Conservation (phyloP, 2,797 vertebrate genomes). For the Discoglossus pictus region DNA sequence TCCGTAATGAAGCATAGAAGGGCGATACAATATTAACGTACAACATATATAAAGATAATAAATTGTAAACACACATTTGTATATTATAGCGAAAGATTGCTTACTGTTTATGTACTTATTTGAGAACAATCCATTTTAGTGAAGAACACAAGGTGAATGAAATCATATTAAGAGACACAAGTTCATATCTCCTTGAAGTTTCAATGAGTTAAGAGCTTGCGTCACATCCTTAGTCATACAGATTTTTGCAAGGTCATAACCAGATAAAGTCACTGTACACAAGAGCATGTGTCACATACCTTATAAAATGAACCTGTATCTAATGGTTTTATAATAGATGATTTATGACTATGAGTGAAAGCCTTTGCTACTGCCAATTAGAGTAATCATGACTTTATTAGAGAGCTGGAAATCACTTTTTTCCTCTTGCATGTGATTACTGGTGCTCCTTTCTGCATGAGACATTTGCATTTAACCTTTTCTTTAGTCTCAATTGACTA, state of each 20-base stretch:
- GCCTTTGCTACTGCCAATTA: slow-evolving; percentile 5
- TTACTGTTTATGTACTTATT: too few species aligned
- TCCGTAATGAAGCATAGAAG: too few species aligned
- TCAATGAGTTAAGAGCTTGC: slow-evolving; percentile 13
- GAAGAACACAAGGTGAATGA: neutral
- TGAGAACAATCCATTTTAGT: too few species aligned
- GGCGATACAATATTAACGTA: too few species aligned
- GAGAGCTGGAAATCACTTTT: too few species aligned
- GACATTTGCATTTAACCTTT: neutral
- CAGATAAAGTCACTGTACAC: neutral
- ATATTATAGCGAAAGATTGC: too few species aligned
- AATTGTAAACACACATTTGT: too few species aligned
- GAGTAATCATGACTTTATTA: slow-evolving; percentile 19
- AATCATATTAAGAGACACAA: slow-evolving; percentile 29
- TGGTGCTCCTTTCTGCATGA: neutral
- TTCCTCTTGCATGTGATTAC: too few species aligned
- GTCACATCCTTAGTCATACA: slow-evolving; percentile 31
- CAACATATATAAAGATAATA: too few species aligned
- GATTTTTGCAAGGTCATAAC: slow-evolving; percentile 35
- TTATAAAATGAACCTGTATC: neutral
- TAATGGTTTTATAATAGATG: too few species aligned
- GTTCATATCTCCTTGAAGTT: slow-evolving; percentile 25
- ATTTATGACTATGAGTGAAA: neutral
- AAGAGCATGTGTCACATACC: slow-evolving; percentile 2
- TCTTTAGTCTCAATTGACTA: too few species aligned